phyloP scores from a whole-genome alignment of 1,140 invertebrate genomes.

The Atta cephalotes region DNA sequence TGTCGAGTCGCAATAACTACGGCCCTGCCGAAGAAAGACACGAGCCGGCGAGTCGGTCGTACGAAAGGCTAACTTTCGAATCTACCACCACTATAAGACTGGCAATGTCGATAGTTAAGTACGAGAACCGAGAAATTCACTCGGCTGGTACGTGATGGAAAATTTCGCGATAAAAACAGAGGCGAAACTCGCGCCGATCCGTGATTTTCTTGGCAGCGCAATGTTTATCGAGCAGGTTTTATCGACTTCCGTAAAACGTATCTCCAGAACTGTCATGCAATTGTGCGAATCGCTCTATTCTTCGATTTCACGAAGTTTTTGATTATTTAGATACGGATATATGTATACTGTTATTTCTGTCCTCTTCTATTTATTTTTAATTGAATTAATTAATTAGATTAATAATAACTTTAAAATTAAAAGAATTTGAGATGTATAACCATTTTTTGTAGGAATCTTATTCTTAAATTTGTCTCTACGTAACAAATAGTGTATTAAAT shows the following conservation, averaged over 20 bases:
- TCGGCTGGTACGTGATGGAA: constrained; percentile 78
- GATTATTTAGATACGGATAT: too few species aligned
- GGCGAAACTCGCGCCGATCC: constrained; percentile 36
- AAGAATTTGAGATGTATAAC: background rate
- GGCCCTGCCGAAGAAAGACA: constrained; percentile 76
- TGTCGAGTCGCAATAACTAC: constrained; percentile 64
- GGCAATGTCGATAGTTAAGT: constrained; percentile 47
- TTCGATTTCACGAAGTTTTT: constrained; percentile 2
- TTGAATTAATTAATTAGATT: background rate
- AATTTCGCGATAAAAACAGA: constrained; percentile 73
- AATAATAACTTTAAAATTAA: background rate
- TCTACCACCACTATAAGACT: constrained; percentile 76
- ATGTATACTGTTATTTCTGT: too few species aligned
- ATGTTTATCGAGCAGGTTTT: constrained; percentile 51
- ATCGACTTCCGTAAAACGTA: constrained; percentile 48
- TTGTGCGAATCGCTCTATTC: background rate
- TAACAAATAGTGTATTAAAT: too few species aligned
- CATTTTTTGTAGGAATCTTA: too few species aligned
- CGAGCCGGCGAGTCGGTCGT: constrained; percentile 71
- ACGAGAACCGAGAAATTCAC: constrained; percentile 80
- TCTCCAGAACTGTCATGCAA: background rate
- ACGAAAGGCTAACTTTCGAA: constrained; percentile 82
- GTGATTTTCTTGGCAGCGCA: constrained; percentile 43
- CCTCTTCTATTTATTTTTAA: background rate
- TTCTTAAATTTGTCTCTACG: too few species aligned